Evolutionary conservation across 2,797 vertebrate species (phyloP).

Genomic region (Leuciscus waleckii): DNA sequence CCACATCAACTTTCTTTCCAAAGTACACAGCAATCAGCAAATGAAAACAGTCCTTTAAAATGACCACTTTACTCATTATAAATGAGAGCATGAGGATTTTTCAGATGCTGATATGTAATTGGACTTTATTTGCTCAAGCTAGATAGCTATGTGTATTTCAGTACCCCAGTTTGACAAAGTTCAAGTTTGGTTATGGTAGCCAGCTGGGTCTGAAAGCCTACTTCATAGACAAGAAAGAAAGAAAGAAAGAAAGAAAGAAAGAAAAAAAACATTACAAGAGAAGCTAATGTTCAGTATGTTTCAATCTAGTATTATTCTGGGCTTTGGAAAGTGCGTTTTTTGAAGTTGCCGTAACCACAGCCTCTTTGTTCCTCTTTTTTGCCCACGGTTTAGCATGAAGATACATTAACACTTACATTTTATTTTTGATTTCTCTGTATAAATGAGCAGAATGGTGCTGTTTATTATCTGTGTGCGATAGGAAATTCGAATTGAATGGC

Average conservation of each 20-base stretch:
- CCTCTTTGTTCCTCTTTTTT: slow-evolving; percentile 27
- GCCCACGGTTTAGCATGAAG: slow-evolving; percentile 10
- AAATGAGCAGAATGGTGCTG: not conserved
- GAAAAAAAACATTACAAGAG: not conserved
- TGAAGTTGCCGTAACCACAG: slow-evolving; percentile 33
- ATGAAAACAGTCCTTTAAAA: slow-evolving; percentile 63
- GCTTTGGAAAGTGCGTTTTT: slow-evolving; percentile 35
- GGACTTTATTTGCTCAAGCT: slow-evolving; percentile 39
- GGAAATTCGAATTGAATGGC: slow-evolving; percentile 18
- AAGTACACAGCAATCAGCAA: slow-evolving; percentile 71
- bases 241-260: not conserved
- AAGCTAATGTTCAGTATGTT: slow-evolving; percentile 21
- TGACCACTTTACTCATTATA: slow-evolving; percentile 59
- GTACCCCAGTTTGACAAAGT: slow-evolving; percentile 39
- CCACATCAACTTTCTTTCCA: slow-evolving; percentile 63
- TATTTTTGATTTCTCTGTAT: slow-evolving; percentile 15
- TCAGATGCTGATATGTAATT: slow-evolving; percentile 45
- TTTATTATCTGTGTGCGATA: not conserved
- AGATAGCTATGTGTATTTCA: slow-evolving; percentile 45
- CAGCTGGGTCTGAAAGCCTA: slow-evolving; percentile 24
- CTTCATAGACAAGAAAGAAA: slow-evolving; percentile 4
- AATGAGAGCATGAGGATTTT: slow-evolving; percentile 50
- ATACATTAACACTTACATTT: slow-evolving; percentile 22
- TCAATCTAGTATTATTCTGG: slow-evolving; percentile 24
- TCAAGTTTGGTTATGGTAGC: slow-evolving; percentile 30